phyloP scores from a whole-genome alignment of 1,140 invertebrate genomes.

The Plutomurus gul region DNA sequence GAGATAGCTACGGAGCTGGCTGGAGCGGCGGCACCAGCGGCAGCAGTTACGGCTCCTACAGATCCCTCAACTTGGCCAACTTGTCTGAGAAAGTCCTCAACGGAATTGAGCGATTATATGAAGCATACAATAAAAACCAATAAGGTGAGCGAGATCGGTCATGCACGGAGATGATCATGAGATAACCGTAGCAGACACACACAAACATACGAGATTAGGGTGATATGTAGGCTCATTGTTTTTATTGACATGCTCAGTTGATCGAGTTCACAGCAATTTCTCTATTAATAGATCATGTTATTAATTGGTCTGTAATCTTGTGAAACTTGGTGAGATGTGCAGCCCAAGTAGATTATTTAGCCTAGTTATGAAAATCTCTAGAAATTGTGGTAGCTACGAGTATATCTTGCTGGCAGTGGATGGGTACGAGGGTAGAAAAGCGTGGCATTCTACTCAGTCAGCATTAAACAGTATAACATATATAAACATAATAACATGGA shows the following conservation, averaged over 20 bases:
- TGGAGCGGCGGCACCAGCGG: conserved; percentile 29
- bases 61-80: conserved; percentile 52
- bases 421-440: background rate
- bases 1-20: conserved; percentile 46
- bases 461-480: too few relatives aligned
- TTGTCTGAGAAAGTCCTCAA: conserved; percentile 50
- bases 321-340: too few relatives aligned
- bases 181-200: background rate
- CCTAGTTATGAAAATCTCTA: conserved; percentile 13
- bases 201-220: too few relatives aligned
- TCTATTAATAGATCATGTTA: too few relatives aligned
- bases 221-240: too few relatives aligned
- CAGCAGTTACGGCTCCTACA: conserved; percentile 50
- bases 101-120: conserved; percentile 51
- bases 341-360: background rate
- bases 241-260: background rate
- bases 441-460: background rate
- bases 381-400: too few relatives aligned
- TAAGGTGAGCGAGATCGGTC: conserved; percentile 39
- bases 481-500: too few relatives aligned
- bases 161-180: background rate
- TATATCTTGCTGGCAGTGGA: background rate
- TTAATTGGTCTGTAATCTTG: too few relatives aligned
- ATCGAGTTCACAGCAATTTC: background rate
- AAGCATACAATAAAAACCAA: conserved; percentile 54